These are phyloP conservation scores for Rhopalosiphum maidis DNA, from an alignment of 1,140 invertebrate species.

Conservation along the genomic window DNA sequence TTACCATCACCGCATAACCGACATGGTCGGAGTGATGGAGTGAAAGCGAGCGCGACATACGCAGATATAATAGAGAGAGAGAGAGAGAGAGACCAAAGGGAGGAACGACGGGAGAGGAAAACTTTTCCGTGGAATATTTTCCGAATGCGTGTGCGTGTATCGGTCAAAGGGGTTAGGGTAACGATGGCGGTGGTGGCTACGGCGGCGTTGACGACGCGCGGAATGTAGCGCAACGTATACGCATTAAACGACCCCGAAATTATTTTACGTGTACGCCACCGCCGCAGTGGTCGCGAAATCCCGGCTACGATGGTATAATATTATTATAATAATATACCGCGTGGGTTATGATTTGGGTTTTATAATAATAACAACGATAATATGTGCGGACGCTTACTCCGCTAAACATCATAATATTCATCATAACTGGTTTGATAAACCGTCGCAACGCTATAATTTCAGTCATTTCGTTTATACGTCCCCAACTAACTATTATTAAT, in stretches of 20 bases:
- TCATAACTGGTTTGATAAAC: not conserved
- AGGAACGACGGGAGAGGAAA: not conserved
- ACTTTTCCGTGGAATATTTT: not conserved
- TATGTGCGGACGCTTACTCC: not conserved
- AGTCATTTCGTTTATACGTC: no score
- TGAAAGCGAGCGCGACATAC: no score
- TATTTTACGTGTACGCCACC: not conserved
- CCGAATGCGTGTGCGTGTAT: not conserved
- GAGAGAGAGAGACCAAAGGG: no score
- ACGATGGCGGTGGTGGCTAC: not conserved
- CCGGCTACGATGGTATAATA: not conserved
- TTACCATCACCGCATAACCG: not conserved
- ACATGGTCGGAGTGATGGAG: not conserved
- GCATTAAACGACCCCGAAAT: conserved; percentile 1
- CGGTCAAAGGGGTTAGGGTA: conserved; percentile 4
- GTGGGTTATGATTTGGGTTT: not conserved
- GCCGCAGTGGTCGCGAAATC: not conserved
- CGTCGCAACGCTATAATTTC: no score
- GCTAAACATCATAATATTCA: not conserved
- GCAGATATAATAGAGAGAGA: no score
- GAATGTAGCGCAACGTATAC: conserved; percentile 4
- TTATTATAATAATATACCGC: not conserved
- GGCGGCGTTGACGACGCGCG: not conserved
- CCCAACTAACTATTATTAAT: no score
- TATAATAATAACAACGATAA: no score